phyloP scores from a whole-genome alignment of 2,888 invertebrate genomes.

The Acleris cristana region DNA sequence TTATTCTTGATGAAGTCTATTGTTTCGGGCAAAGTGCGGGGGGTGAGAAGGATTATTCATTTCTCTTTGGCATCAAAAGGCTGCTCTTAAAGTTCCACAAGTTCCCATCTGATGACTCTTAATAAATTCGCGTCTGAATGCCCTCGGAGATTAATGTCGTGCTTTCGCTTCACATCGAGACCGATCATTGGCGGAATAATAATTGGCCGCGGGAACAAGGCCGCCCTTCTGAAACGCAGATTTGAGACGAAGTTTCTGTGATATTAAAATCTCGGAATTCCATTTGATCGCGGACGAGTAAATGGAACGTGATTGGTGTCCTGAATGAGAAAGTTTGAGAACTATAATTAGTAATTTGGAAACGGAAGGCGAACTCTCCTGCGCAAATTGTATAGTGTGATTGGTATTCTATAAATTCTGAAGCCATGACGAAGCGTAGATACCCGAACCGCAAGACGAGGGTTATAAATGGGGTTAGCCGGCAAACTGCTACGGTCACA shows the following conservation, averaged over 20 bases:
- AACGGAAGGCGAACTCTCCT: background rate
- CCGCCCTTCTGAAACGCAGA: constrained; percentile 6
- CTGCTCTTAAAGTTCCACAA: constrained; percentile 61
- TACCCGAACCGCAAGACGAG: no score
- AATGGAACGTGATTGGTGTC: constrained; percentile 21
- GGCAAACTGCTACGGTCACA: no score
- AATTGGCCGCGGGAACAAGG: constrained; percentile 26
- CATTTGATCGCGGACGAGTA: constrained; percentile 15
- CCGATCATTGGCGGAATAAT: constrained; percentile 36
- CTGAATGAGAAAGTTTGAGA: background rate
- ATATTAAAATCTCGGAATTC: constrained; percentile 27
- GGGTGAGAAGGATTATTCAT: constrained; percentile 76
- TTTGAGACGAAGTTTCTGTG: constrained; percentile 22
- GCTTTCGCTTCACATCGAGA: constrained; percentile 30
- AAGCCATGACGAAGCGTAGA: no score
- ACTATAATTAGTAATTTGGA: constrained; percentile 2
- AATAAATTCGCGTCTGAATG: constrained; percentile 58
- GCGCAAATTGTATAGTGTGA: no score
- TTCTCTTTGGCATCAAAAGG: constrained; percentile 65
- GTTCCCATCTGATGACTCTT: constrained; percentile 62
- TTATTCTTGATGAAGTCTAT: constrained; percentile 77
- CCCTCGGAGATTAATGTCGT: constrained; percentile 40
- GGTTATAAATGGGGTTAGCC: no score
- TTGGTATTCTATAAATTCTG: no score
- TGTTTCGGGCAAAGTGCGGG: constrained; percentile 67